Conservation (phyloP, 2,113 vertebrate species). For the Callipepla squamata region DNA sequence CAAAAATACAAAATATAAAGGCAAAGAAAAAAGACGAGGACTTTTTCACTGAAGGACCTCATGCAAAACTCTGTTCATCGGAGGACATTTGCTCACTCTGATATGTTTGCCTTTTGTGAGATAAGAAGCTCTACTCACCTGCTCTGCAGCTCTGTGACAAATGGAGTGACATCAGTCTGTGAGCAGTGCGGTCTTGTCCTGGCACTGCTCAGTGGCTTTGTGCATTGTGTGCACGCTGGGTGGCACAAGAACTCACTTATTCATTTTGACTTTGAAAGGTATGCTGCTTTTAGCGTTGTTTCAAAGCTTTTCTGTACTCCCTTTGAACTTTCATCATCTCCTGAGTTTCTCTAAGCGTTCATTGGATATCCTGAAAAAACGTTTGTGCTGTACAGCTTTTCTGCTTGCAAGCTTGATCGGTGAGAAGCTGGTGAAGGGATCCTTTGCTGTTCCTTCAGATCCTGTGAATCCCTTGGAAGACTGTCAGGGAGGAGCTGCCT, state of each 20-base stretch:
- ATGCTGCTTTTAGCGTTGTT: neutral
- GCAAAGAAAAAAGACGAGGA: neutral
- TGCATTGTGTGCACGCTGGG: neutral
- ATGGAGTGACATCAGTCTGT: neutral
- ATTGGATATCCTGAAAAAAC: neutral
- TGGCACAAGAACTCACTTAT: neutral
- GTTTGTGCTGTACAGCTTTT: neutral
- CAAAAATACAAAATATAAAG: neutral
- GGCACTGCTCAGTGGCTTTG: neutral
- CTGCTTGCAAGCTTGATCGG: neutral
- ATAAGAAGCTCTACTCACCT: neutral
- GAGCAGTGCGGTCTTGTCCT: neutral
- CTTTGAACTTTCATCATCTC: neutral
- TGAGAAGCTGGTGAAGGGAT: neutral
- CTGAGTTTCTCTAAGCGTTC: neutral
- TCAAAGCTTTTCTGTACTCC: neutral
- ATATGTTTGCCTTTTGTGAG: neutral
- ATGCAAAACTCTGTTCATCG: neutral
- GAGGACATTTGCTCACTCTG: too few species aligned
- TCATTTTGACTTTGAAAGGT: neutral
- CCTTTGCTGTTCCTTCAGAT: neutral
- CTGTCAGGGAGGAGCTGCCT: neutral
- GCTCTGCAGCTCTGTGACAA: neutral
- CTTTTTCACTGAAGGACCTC: neutral
- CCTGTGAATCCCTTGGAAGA: neutral